A percentile compares a stretch with the other conserved stretches of the same genome.
Evolutionary conservation across 2,113 vertebrate species (phyloP).

Genomic region (Antennarius striatus): DNA sequence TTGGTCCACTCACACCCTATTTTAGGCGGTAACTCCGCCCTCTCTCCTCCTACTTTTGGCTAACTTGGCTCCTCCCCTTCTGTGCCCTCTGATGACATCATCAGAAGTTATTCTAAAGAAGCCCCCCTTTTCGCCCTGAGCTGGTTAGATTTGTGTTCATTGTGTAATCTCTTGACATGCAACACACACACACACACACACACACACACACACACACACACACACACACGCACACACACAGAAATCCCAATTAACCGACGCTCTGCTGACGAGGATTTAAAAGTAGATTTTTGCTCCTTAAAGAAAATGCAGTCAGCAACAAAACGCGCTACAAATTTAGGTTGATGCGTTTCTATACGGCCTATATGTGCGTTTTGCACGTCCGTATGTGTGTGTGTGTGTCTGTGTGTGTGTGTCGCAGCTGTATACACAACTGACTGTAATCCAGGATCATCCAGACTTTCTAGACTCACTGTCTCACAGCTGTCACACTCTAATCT

Average conservation of each 20-base stretch:
- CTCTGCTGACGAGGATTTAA: conserved; percentile 14
- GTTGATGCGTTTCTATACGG: conserved; percentile 20
- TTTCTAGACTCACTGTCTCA: conserved; percentile 75
- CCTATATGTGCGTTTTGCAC: conserved; percentile 9
- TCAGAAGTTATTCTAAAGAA: conserved; percentile 21
- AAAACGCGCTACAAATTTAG: conserved; percentile 13
- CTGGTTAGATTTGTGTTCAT: conserved; percentile 37
- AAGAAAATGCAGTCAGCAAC: neutral
- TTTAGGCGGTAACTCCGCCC: too few species aligned
- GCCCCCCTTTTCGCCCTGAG: conserved; percentile 20
- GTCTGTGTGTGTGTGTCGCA: conserved; percentile 41
- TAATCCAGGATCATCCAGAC: conserved; percentile 83
- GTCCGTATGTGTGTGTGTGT: conserved; percentile 33
- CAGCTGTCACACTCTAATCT: conserved; percentile 78
- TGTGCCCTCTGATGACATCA: neutral
- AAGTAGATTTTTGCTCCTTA: neutral
- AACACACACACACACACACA: neutral
- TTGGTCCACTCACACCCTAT: too few species aligned
- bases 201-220: too few species aligned
- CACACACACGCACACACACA: neutral
- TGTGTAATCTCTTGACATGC: conserved; percentile 42
- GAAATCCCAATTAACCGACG: conserved; percentile 21
- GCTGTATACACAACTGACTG: conserved; percentile 70
- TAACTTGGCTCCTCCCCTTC: too few species aligned
- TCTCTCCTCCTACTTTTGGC: too few species aligned